These are phyloP conservation scores for Aporophyla lueneburgensis DNA, from an alignment of 2,888 invertebrate species.

Conservation along the genomic window DNA sequence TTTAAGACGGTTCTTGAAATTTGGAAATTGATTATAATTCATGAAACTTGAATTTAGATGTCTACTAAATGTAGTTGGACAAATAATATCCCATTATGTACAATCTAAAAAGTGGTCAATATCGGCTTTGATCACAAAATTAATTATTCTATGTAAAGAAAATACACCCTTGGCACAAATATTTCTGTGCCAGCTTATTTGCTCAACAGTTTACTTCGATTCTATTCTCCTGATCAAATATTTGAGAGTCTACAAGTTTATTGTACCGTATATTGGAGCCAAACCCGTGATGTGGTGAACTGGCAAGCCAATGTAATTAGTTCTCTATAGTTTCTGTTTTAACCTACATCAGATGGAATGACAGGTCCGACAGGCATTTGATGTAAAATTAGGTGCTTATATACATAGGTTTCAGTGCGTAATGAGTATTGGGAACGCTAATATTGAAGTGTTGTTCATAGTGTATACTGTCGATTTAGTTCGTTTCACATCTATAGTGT, in stretches of 20 bases:
- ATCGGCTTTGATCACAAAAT: neutral
- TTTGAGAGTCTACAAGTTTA: slow-evolving; percentile 35
- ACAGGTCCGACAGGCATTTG: slow-evolving; percentile 31
- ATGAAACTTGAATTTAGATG: neutral
- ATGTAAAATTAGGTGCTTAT: slow-evolving; percentile 27
- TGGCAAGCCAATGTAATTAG: slow-evolving; percentile 40
- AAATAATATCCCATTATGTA: neutral
- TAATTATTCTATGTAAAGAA: neutral
- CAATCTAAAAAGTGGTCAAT: neutral
- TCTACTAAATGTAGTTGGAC: neutral
- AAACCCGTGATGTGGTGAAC: slow-evolving; percentile 24
- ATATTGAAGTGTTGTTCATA: neutral
- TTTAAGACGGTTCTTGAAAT: neutral
- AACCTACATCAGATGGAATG: slow-evolving; percentile 52
- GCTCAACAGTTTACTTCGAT: slow-evolving; percentile 23
- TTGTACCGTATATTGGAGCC: slow-evolving; percentile 39
- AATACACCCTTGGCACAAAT: slow-evolving; percentile 6
- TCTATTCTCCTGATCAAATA: slow-evolving; percentile 45
- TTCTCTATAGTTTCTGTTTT: slow-evolving; percentile 33
- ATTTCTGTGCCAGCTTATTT: slow-evolving; percentile 31
- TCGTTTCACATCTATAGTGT: neutral
- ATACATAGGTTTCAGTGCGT: slow-evolving; percentile 26
- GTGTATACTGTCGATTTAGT: neutral
- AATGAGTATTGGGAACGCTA: neutral
- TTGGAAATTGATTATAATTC: neutral